phyloP scores from a whole-genome alignment of 2,113 vertebrate genomes.

The Arvicanthis niloticus region DNA sequence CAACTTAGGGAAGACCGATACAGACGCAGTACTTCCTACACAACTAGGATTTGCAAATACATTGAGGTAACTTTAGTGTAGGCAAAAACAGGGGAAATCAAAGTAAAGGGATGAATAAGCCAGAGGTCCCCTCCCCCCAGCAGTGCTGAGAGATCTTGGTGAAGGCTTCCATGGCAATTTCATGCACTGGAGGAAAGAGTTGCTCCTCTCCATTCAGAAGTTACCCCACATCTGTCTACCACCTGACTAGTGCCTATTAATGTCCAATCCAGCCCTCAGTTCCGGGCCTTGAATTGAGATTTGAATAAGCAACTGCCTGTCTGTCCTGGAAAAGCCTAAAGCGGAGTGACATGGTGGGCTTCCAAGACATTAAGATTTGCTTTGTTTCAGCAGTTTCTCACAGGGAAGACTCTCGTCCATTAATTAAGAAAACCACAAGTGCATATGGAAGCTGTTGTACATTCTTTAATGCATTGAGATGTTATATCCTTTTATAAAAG shows the following conservation, averaged over 20 bases:
- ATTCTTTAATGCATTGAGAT: slow-evolving; percentile 12
- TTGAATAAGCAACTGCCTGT: background rate
- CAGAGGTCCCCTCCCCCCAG: rapidly evolving
- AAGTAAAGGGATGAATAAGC: background rate
- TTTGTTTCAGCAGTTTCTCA: background rate
- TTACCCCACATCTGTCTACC: background rate
- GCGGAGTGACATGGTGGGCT: background rate
- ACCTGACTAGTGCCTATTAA: background rate
- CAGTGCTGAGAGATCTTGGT: background rate
- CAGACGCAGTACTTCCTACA: background rate
- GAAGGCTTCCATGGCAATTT: background rate
- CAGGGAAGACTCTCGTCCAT: background rate
- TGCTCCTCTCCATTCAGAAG: background rate
- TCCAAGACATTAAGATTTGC: background rate
- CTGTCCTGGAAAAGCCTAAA: background rate
- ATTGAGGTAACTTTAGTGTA: background rate
- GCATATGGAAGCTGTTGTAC: background rate
- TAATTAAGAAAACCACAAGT: background rate
- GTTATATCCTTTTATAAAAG: background rate
- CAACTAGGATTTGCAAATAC: background rate
- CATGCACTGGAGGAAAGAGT: background rate
- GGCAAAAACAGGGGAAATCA: background rate
- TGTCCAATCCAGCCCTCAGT: background rate
- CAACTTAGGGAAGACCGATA: background rate
- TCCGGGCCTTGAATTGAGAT: background rate